Evolutionary conservation across 2,888 invertebrate genomes (phyloP).

Genomic region (Palloptera scutellata): DNA sequence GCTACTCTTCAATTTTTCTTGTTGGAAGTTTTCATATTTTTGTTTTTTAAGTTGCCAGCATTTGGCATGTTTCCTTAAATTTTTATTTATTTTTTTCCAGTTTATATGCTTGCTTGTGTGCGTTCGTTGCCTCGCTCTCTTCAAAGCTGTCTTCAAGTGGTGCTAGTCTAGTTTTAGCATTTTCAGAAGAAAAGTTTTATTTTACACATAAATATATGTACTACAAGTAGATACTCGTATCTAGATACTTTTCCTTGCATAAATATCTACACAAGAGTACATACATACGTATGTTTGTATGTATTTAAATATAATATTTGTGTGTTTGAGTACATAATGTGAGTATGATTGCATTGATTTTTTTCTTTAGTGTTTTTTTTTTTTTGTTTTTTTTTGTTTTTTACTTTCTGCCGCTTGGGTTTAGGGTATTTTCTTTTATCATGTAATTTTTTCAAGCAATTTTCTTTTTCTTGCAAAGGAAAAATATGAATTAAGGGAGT

Average conservation of each 20-base stretch:
- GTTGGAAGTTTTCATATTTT: too few species aligned
- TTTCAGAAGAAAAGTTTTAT: too few species aligned
- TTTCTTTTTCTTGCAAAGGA: neutral
- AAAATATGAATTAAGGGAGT: neutral
- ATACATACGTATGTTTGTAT: slow-evolving; percentile 11
- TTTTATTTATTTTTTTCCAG: neutral
- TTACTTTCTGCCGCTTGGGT: too few species aligned
- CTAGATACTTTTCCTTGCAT: too few species aligned
- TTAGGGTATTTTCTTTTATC: neutral
- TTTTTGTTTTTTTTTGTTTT: neutral
- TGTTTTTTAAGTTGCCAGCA: too few species aligned
- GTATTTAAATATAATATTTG: slow-evolving; percentile 9
- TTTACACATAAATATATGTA: too few species aligned
- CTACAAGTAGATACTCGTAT: too few species aligned
- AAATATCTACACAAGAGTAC: neutral
- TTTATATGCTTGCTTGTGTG: neutral
- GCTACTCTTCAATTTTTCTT: too few species aligned
- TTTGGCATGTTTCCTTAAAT: too few species aligned
- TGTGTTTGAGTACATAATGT: slow-evolving; percentile 47
- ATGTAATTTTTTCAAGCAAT: neutral
- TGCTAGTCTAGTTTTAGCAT: too few species aligned
- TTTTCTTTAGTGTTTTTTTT: slow-evolving; percentile 34
- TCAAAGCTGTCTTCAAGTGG: too few species aligned
- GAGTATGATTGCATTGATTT: slow-evolving; percentile 55
- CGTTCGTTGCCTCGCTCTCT: too few species aligned